phyloP scores from a whole-genome alignment of 2,888 invertebrate genomes.

The Tricholauxania praeusta region DNA sequence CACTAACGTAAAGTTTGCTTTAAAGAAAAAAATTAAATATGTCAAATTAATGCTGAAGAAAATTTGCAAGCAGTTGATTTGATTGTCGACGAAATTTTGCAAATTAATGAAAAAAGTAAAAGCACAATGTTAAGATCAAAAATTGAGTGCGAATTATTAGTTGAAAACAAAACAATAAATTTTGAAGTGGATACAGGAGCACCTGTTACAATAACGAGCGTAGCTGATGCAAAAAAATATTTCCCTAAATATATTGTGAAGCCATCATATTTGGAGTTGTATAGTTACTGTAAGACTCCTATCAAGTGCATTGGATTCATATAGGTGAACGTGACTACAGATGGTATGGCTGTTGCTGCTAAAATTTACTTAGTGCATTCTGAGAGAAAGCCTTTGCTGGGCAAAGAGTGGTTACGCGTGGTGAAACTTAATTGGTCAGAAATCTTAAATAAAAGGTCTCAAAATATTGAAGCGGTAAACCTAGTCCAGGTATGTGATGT shows the following conservation, averaged over 20 bases:
- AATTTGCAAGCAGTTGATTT: not conserved
- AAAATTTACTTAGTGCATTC: not conserved
- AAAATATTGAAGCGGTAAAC: not conserved
- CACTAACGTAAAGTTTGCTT: not conserved
- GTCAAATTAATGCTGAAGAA: not conserved
- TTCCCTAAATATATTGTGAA: not conserved
- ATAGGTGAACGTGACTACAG: not conserved
- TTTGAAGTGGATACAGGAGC: constrained; percentile 28
- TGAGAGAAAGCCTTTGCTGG: not conserved
- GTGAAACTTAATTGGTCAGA: not conserved
- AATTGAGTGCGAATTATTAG: not conserved
- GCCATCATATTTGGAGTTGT: not conserved
- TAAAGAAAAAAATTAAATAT: not conserved
- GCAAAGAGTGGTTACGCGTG: not conserved
- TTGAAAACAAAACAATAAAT: not conserved
- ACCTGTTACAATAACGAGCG: constrained; percentile 22
- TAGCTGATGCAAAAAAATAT: not conserved
- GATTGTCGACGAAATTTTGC: not conserved
- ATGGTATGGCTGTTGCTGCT: not conserved
- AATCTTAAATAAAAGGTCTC: not conserved
- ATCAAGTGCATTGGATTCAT: not conserved
- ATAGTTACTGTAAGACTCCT: not conserved
- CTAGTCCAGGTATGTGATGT: not conserved
- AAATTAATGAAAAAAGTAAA: constrained; percentile 4
- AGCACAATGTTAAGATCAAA: not conserved